A percentile compares a stretch with the other conserved stretches of the same genome.
phyloP scores from a whole-genome alignment of 2,888 invertebrate species.

The Patella caerulea region DNA sequence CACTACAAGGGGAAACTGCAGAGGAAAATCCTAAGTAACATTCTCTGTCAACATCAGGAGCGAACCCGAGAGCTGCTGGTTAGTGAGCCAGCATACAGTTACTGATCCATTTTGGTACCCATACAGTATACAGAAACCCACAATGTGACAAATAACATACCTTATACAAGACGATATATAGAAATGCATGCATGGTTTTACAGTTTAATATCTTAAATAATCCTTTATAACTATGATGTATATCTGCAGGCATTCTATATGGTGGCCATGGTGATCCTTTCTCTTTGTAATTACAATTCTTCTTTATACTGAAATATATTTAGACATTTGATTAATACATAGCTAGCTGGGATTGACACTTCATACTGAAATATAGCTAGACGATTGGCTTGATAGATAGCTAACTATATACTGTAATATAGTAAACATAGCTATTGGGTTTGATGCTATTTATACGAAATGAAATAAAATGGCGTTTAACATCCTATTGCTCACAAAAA shows the following conservation, averaged over 20 bases:
- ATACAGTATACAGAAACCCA: background rate
- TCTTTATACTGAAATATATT: slow-evolving; percentile 74
- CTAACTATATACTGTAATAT: no score
- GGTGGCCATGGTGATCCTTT: slow-evolving; percentile 83
- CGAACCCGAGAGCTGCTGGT: no score
- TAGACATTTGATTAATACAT: background rate
- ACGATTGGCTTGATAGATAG: no score
- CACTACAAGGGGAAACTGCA: no score
- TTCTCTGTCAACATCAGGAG: no score
- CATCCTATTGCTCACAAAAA: no score
- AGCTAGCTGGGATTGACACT: background rate
- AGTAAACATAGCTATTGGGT: no score
- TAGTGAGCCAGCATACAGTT: no score
- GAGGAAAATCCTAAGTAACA: no score
- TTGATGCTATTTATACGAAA: no score
- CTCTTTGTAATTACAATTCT: slow-evolving; percentile 75
- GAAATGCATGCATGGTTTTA: slow-evolving; percentile 78
- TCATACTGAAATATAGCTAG: background rate
- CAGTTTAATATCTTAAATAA: slow-evolving; percentile 67
- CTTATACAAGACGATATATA: slow-evolving; percentile 75
- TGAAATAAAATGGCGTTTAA: no score
- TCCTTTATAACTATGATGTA: slow-evolving; percentile 52
- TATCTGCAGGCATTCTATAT: slow-evolving; percentile 79
- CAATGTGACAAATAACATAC: slow-evolving; percentile 36
- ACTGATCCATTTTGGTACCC: no score